Base-by-base conservation (phyloP, 1,140 invertebrate genomes). In the Drosophila mojavensis region DNA sequence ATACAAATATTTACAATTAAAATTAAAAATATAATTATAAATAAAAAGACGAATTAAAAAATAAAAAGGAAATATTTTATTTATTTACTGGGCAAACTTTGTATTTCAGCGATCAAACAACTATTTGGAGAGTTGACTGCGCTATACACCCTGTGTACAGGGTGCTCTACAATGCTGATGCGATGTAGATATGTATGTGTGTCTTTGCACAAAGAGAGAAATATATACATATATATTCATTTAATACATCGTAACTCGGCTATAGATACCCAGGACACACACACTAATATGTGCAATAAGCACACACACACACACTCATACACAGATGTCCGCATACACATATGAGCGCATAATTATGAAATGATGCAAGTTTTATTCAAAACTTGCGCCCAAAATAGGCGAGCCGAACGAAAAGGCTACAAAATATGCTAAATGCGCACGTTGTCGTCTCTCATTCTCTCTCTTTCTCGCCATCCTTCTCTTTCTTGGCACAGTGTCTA, bases 31-130 rank as follows among this genome's bases (percentile, higher is more conserved):
- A 39, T 39, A 39, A 17, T 17, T 80, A 84, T 75, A 84, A 85
- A 64, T 74, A 69, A 74, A 74, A 74, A 56, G 65, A 74, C 65
- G 62, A 72, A 79, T 76, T 64, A 33, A 74, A 78, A 56, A 47
- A 66, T 69, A 72, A 51, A 55, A 62, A 3, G 11, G 4, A 11
- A 56, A 9, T 33, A 7, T 7, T 33, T 33, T 33, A 24, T 33
- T 33, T 10, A 33, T 33, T 33, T 33, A 33, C 0, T 33, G 6
- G 33, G 33, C 33, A 13, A 39, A 39, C 3, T 33, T 11, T 45
- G 24, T 43, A 24, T 20, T 36, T 39, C 33, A 36, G 33, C 17
- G 17, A 17, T 17, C 17, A 17, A 17, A 17, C 17, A 17, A 17
- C 17, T 17, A 17, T 17, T 17, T 17, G 17, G 17, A 17, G 17